Percentiles rank a stretch among this genome's conserved stretches.
These are phyloP conservation scores for Dolichomitus sp. DNA, from an alignment of 2,888 invertebrate species.

Conservation along the genomic window DNA sequence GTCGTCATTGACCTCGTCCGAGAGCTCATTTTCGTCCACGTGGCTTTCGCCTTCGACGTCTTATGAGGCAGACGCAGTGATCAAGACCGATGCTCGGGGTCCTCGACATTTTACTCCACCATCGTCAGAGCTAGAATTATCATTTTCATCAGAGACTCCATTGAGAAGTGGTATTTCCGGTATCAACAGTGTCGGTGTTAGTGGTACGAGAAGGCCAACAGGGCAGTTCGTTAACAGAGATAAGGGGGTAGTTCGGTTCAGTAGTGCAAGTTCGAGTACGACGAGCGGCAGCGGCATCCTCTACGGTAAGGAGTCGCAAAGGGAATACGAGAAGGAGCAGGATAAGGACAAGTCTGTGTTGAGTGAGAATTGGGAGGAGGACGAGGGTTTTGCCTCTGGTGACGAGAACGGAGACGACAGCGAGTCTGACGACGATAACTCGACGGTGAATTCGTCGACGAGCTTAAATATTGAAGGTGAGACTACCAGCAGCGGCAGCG, in stretches of 20 bases:
- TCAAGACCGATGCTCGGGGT: constrained; percentile 15
- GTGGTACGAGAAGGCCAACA: constrained; percentile 39
- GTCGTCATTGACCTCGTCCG: constrained; percentile 63
- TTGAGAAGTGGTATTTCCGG: constrained; percentile 40
- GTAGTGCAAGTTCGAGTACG: constrained; percentile 46
- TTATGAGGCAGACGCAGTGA: constrained; percentile 33
- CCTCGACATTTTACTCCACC: constrained; percentile 38
- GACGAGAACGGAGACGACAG: constrained; percentile 70
- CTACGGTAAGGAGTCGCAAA: constrained; percentile 40
- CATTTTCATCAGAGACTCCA: constrained; percentile 47
- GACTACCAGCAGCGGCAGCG: constrained; percentile 36
- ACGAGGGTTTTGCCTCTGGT: constrained; percentile 69
- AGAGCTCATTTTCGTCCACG: constrained; percentile 44
- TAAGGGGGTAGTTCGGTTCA: constrained; percentile 30
- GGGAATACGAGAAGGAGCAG: constrained; percentile 11
- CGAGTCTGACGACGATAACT: constrained; percentile 67
- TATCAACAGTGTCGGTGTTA: constrained; percentile 28
- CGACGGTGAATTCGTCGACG: constrained; percentile 43
- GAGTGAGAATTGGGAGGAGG: constrained; percentile 47
- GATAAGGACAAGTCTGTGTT: constrained; percentile 31
- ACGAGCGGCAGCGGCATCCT: constrained; percentile 35
- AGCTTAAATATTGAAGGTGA: constrained; percentile 57
- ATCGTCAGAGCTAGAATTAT: constrained; percentile 37
- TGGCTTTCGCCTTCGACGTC: constrained; percentile 31
- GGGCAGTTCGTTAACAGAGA: constrained; percentile 39